A percentile compares a stretch with the other conserved stretches of the same genome.
These are phyloP conservation scores for Nesogale talazaci DNA, from an alignment of 2,113 vertebrate species.

Conservation along the genomic window DNA sequence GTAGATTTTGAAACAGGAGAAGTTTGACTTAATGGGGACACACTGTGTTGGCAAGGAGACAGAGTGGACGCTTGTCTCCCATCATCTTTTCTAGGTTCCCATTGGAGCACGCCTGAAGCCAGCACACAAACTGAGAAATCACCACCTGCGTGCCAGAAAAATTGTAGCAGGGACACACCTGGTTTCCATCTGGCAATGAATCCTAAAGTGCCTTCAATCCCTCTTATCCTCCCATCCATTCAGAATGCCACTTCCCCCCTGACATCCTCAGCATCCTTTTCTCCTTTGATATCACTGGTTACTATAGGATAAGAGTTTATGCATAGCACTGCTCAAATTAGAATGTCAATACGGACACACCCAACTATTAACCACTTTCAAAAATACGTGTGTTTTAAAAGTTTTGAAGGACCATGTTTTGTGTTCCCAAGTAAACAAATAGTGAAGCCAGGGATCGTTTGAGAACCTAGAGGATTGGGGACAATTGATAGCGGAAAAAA, in stretches of 20 bases:
- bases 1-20: not conserved
- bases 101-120: not conserved
- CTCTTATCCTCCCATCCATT: accelerated
- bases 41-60: not conserved
- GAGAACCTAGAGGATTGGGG: not conserved
- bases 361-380: not conserved
- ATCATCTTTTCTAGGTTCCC: not conserved
- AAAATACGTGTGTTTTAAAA: not conserved
- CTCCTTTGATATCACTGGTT: not conserved
- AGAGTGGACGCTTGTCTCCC: not conserved
- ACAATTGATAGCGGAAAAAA: not conserved
- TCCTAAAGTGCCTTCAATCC: not conserved
- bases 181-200: not conserved
- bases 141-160: not conserved
- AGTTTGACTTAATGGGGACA: slow-evolving; percentile 30
- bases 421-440: not conserved
- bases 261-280: not conserved
- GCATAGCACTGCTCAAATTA: not conserved
- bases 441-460: no score
- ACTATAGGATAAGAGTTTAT: not conserved
- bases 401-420: not conserved
- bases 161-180: not conserved
- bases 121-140: not conserved
- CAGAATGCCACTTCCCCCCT: accelerated
- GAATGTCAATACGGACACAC: not conserved